A percentile compares a stretch with the other conserved stretches of the same genome.
These are phyloP conservation scores for Sitophilus oryzae DNA, from an alignment of 1,140 invertebrate species.

Conservation along the genomic window DNA sequence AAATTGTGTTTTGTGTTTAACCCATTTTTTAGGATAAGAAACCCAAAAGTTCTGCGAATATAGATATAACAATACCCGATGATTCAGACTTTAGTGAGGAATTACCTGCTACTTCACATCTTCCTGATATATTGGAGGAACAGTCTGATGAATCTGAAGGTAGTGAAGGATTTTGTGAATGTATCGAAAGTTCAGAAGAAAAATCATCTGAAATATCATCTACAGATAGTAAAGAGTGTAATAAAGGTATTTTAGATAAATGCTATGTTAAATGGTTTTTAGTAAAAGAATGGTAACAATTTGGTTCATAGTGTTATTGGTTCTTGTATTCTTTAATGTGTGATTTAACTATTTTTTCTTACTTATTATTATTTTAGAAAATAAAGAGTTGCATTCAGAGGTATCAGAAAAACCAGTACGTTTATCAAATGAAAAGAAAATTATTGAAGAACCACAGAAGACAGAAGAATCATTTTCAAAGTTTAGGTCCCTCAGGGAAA, in stretches of 20 bases:
- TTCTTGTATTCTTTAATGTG: no score
- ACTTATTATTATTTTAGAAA: no score
- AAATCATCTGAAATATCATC: background rate
- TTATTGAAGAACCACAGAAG: background rate
- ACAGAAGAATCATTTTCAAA: background rate
- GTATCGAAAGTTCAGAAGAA: conserved; percentile 12
- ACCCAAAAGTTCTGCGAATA: conserved; percentile 15
- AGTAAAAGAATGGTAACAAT: no score
- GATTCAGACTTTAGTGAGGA: conserved; percentile 13
- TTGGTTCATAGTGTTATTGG: no score
- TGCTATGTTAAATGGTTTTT: no score
- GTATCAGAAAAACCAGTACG: no score
- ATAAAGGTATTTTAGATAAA: no score
- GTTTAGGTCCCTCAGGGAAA: background rate
- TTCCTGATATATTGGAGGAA: conserved; percentile 12
- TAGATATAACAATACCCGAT: conserved; percentile 21
- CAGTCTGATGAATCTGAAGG: conserved; percentile 1
- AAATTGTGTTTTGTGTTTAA: conserved; percentile 1
- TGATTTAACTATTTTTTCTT: no score
- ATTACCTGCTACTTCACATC: background rate
- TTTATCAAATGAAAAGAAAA: background rate
- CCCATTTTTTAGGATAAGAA: conserved; percentile 14
- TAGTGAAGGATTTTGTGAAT: conserved; percentile 20
- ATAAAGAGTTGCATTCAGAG: no score
- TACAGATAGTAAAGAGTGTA: no score